phyloP scores from a whole-genome alignment of 2,888 invertebrate genomes.

The Drosophila gaucha region DNA sequence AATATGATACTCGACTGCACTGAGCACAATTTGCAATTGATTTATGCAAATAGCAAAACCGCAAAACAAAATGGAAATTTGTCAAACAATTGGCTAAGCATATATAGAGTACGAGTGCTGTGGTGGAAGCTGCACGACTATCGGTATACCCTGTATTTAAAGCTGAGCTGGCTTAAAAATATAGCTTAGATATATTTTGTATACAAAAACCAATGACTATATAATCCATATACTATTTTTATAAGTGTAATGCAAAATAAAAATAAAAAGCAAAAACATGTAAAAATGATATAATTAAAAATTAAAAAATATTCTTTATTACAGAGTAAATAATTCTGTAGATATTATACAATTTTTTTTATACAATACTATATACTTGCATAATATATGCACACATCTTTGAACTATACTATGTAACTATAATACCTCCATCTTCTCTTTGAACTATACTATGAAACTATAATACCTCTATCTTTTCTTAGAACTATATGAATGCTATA shows the following conservation, averaged over 20 bases:
- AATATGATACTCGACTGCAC: constrained; percentile 55
- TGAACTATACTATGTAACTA: no score
- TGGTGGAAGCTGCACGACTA: neutral
- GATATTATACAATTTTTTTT: no score
- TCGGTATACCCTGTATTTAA: neutral
- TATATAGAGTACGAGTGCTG: neutral
- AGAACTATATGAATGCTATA: no score
- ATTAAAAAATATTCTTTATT: no score
- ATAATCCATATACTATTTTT: neutral
- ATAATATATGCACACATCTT: no score
- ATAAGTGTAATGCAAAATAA: neutral
- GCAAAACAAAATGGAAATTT: constrained; percentile 64
- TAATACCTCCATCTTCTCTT: no score
- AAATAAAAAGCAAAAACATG: neutral
- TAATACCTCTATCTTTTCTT: no score
- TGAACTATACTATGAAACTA: no score
- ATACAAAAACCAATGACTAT: no score
- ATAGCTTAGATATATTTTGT: neutral
- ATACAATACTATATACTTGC: no score
- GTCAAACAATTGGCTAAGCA: constrained; percentile 31
- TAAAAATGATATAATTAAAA: no score
- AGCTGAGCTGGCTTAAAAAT: neutral
- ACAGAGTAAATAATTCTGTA: no score
- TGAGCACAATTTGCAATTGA: constrained; percentile 63
- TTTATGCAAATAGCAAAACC: constrained; percentile 76